These are phyloP conservation scores for Diaphora mendica DNA, from an alignment of 2,888 invertebrate species.

Conservation along the genomic window DNA sequence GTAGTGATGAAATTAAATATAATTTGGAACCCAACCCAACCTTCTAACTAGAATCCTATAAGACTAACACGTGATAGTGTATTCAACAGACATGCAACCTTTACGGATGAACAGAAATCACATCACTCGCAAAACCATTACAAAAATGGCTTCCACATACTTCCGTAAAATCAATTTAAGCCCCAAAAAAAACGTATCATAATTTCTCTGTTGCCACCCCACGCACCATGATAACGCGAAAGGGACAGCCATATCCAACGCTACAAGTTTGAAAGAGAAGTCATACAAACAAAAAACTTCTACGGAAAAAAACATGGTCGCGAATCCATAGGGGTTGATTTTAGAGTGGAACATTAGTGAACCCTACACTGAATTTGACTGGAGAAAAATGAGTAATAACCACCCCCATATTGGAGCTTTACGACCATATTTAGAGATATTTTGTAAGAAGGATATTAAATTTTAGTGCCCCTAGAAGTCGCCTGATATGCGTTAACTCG, in stretches of 20 bases:
- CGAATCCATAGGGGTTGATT: conserved; percentile 82
- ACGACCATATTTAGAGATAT: conserved; percentile 76
- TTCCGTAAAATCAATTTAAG: conserved; percentile 84
- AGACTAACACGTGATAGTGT: background rate
- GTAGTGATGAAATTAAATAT: no score
- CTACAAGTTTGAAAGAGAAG: conserved; percentile 53
- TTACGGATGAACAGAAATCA: conserved; percentile 27
- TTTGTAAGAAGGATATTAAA: conserved; percentile 66
- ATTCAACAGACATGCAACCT: background rate
- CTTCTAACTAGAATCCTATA: background rate
- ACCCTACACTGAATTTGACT: conserved; percentile 75
- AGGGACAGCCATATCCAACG: conserved; percentile 52
- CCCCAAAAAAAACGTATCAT: conserved; percentile 84
- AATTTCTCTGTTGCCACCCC: conserved; percentile 81
- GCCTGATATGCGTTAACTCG: conserved; percentile 23
- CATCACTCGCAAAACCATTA: conserved; percentile 54
- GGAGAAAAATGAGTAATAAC: conserved; percentile 83
- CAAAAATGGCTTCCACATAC: conserved; percentile 81
- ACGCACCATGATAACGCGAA: conserved; percentile 71
- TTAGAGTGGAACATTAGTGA: conserved; percentile 82
- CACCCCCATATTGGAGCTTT: conserved; percentile 65
- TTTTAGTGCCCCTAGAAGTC: conserved; percentile 45
- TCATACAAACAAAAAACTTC: conserved; percentile 77
- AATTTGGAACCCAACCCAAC: background rate
- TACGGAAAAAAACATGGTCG: conserved; percentile 83